Evolutionary conservation across 2,113 vertebrate genomes (phyloP).

Genomic region (Leucoraja erinaceus): DNA sequence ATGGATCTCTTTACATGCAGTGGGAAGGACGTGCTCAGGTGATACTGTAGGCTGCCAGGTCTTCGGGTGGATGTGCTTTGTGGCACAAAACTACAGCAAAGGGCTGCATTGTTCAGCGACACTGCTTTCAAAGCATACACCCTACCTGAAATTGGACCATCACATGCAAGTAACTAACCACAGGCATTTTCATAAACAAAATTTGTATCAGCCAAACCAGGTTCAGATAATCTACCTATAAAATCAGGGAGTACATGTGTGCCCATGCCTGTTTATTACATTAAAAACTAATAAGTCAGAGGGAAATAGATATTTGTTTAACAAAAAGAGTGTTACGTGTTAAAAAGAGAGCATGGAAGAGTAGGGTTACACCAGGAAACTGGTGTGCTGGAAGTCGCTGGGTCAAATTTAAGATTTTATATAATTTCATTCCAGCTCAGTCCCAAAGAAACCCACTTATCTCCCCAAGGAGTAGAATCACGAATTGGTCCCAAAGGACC

Average conservation of each 20-base stretch:
- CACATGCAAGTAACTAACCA: not conserved
- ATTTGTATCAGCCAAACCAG: not conserved
- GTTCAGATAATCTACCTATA: not conserved
- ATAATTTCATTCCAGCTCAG: not conserved
- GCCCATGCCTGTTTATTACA: not conserved
- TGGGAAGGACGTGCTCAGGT: not conserved
- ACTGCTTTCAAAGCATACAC: not conserved
- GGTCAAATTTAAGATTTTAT: not conserved
- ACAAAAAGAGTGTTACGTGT: not conserved
- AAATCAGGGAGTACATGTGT: not conserved
- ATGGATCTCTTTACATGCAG: not conserved
- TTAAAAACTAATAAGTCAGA: not conserved
- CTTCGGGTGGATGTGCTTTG: not conserved
- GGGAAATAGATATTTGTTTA: not conserved
- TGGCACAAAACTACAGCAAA: not conserved
- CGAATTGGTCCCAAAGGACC: not conserved
- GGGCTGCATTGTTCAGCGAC: not conserved
- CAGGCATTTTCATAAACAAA: not conserved
- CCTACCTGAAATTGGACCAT: not conserved
- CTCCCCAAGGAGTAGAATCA: not conserved
- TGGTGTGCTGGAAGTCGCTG: not conserved
- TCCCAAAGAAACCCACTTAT: not conserved
- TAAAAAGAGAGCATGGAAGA: not conserved
- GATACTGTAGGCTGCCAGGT: not conserved
- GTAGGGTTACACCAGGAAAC: not conserved